Conservation (phyloP, 1,140 invertebrate genomes). For the Chironomus tepperi region DNA sequence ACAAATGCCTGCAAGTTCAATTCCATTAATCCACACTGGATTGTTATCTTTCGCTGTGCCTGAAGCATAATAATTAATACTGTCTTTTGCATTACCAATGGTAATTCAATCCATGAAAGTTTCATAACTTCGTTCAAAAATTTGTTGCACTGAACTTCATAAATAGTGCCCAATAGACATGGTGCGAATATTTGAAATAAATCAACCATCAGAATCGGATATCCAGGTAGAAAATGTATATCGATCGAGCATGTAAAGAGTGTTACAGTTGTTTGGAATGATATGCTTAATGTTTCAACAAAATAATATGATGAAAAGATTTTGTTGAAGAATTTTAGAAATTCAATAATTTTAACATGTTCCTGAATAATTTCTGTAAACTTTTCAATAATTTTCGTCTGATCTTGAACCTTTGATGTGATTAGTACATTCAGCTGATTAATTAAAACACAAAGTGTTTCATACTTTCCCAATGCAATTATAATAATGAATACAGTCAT, state of each 20-base stretch:
- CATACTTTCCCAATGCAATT: not conserved
- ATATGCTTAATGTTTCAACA: not conserved
- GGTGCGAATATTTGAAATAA: not conserved
- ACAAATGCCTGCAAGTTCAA: not conserved
- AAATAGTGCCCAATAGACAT: not conserved
- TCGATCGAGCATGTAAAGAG: not conserved
- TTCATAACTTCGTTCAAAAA: not conserved
- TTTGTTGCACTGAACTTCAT: not conserved
- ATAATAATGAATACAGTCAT: not conserved
- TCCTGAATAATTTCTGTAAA: not conserved
- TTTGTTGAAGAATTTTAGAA: not conserved
- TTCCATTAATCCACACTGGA: not conserved
- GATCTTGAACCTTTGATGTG: not conserved
- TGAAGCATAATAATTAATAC: not conserved
- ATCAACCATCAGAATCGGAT: not conserved
- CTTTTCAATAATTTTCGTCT: not conserved
- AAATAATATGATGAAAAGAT: not conserved
- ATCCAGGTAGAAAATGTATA: not conserved
- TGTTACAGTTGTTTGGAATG: not conserved
- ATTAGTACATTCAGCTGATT: not conserved
- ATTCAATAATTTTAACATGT: not conserved
- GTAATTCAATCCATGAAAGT: not conserved
- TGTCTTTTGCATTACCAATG: not conserved
- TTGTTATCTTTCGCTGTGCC: not conserved
- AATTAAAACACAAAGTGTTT: not conserved